These are phyloP conservation scores for Beroe forskalii DNA, from an alignment of 37 sponge, comb jelly and placozoan genomes.

Conservation along the genomic window DNA sequence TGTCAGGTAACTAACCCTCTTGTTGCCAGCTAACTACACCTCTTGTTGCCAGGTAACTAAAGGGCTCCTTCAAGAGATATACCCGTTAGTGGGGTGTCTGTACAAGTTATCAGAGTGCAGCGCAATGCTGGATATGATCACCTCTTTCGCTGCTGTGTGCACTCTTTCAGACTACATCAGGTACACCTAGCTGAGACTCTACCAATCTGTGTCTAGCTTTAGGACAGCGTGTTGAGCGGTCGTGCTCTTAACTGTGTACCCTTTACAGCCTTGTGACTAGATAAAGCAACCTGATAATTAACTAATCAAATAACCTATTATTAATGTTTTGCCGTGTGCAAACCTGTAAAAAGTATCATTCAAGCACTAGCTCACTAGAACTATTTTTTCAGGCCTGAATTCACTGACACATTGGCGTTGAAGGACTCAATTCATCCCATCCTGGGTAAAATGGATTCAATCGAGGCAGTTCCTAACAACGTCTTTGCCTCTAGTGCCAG, in stretches of 20 bases:
- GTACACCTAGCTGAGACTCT: background rate
- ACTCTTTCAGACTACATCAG: slow-evolving; percentile 82
- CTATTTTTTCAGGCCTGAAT: slow-evolving; percentile 79
- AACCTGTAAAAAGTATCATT: too few species aligned
- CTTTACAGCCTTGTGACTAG: too few species aligned
- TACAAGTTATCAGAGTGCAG: slow-evolving; percentile 94
- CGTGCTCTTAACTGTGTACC: too few species aligned
- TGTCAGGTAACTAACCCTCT: too few species aligned
- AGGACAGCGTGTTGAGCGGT: too few species aligned
- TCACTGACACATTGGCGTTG: slow-evolving; percentile 92
- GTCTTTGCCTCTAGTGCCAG: slow-evolving; percentile 72
- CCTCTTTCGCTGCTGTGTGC: slow-evolving; percentile 86
- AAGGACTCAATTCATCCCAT: slow-evolving; percentile 92
- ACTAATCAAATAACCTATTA: too few species aligned
- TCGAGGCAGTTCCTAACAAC: slow-evolving; percentile 46
- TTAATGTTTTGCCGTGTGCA: too few species aligned
- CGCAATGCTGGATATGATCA: slow-evolving; percentile 92
- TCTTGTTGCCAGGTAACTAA: slow-evolving; percentile 76
- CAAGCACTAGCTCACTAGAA: too few species aligned
- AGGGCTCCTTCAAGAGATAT: slow-evolving; percentile 73
- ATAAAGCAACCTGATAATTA: too few species aligned
- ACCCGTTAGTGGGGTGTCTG: slow-evolving; percentile 83
- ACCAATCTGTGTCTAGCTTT: too few species aligned
- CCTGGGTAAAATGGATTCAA: slow-evolving; percentile 74
- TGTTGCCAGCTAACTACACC: too few species aligned